Evolutionary conservation across 2,888 invertebrate genomes (phyloP).

Genomic region (Salticus scenicus): DNA sequence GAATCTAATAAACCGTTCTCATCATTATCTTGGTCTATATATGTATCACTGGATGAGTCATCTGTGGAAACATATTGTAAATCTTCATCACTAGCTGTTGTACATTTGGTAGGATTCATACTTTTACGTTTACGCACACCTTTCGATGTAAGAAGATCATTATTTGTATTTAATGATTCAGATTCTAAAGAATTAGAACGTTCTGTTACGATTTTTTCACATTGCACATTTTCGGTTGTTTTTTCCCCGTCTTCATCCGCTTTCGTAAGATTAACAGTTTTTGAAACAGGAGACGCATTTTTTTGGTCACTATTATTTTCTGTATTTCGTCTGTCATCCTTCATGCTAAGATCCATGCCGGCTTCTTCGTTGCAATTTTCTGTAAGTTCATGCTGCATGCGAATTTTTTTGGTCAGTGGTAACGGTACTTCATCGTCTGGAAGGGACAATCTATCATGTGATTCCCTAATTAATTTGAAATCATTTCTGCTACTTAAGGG

Average conservation of each 20-base stretch:
- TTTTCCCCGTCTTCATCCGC: neutral
- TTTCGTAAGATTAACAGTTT: neutral
- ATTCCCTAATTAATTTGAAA: neutral
- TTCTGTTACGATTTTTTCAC: neutral
- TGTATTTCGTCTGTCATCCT: constrained; percentile 79
- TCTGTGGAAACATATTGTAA: constrained; percentile 77
- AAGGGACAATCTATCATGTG: neutral
- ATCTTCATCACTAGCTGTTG: constrained; percentile 77
- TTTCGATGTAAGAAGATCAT: constrained; percentile 74
- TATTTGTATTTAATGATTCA: constrained; percentile 15
- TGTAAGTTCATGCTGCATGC: constrained; percentile 72
- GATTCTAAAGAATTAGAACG: neutral
- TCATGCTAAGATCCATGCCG: constrained; percentile 79
- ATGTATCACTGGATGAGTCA: constrained; percentile 80
- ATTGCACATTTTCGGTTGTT: neutral
- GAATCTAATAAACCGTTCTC: constrained; percentile 74
- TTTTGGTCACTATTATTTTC: constrained; percentile 5
- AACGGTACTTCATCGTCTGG: constrained; percentile 35
- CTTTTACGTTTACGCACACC: constrained; percentile 90
- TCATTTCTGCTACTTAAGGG: constrained; percentile 24
- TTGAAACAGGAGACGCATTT: neutral
- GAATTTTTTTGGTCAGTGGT: constrained; percentile 70
- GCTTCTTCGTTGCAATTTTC: constrained; percentile 50
- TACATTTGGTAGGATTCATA: constrained; percentile 88
- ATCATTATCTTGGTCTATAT: constrained; percentile 75